A percentile compares a stretch with the other conserved stretches of the same genome.
Evolutionary conservation across 1,140 invertebrate species (phyloP).

Genomic region (Antheraea mylitta): DNA sequence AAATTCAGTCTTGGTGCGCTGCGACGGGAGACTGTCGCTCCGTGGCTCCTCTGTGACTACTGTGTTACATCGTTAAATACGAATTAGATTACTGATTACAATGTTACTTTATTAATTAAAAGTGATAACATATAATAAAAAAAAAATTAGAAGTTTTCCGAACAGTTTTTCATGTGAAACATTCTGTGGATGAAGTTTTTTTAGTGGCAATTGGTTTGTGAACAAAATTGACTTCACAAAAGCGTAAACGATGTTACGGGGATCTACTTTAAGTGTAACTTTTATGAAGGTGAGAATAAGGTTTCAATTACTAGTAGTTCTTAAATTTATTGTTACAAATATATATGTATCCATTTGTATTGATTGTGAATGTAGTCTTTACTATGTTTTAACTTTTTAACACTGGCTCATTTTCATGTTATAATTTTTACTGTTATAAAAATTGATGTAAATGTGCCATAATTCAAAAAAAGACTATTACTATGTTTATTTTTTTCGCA

Average conservation of each 20-base stretch:
- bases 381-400: neutral
- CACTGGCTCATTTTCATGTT: neutral
- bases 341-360: neutral
- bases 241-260: slow-evolving; percentile 54
- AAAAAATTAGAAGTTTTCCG: neutral
- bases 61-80: slow-evolving; percentile 52
- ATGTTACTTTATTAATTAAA: slow-evolving; percentile 15
- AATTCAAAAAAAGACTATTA: too few species aligned
- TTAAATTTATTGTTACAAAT: neutral
- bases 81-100: slow-evolving; percentile 19
- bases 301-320: neutral
- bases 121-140: slow-evolving; percentile 4
- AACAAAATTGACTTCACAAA: slow-evolving; percentile 57
- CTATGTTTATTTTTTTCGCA: too few species aligned
- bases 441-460: too few species aligned
- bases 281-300: slow-evolving; percentile 53
- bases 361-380: neutral
- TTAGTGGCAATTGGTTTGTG: slow-evolving; percentile 52
- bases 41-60: slow-evolving; percentile 26
- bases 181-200: slow-evolving; percentile 29
- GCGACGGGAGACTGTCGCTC: slow-evolving; percentile 37
- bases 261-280: slow-evolving; percentile 48
- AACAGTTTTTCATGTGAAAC: slow-evolving; percentile 1
- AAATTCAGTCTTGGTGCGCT: slow-evolving; percentile 50
- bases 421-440: too few species aligned